Evolutionary conservation across 2,797 vertebrate species (phyloP).

Genomic region (Dallia pectoralis): DNA sequence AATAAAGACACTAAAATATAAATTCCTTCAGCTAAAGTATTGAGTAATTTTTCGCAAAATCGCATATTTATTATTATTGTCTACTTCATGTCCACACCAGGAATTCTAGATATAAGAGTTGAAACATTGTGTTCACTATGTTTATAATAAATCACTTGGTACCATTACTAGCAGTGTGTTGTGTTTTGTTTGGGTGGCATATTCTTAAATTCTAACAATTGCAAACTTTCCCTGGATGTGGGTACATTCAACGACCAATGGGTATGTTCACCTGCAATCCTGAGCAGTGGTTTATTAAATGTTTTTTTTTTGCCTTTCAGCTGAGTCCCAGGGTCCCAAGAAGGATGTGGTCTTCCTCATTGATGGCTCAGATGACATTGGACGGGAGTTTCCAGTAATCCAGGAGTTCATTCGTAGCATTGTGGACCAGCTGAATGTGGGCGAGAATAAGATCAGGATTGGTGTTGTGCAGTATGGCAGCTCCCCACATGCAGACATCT

Average conservation of each 20-base stretch:
- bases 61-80: neutral
- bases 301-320: constrained; percentile 51
- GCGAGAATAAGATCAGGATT: constrained; percentile 82
- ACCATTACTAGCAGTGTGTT: too few relatives aligned
- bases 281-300: constrained; percentile 1
- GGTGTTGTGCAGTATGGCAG: constrained; percentile 89
- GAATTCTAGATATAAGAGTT: too few relatives aligned
- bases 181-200: too few relatives aligned
- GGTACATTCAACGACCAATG: too few relatives aligned
- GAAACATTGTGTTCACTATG: too few relatives aligned
- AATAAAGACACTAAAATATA: neutral
- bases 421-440: constrained; percentile 84
- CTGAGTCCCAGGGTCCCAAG: constrained; percentile 62
- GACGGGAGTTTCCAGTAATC: constrained; percentile 83
- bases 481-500: constrained; percentile 76
- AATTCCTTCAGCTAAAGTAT: constrained; percentile 1
- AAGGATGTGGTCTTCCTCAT: constrained; percentile 94
- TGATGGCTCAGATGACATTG: constrained; percentile 86
- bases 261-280: neutral
- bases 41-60: neutral
- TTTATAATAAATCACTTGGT: too few relatives aligned
- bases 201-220: too few relatives aligned
- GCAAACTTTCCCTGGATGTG: too few relatives aligned
- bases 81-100: too few relatives aligned
- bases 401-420: constrained; percentile 83